These are phyloP conservation scores for Drosophila nikananu DNA, from an alignment of 1,140 invertebrate genomes.

Conservation along the genomic window DNA sequence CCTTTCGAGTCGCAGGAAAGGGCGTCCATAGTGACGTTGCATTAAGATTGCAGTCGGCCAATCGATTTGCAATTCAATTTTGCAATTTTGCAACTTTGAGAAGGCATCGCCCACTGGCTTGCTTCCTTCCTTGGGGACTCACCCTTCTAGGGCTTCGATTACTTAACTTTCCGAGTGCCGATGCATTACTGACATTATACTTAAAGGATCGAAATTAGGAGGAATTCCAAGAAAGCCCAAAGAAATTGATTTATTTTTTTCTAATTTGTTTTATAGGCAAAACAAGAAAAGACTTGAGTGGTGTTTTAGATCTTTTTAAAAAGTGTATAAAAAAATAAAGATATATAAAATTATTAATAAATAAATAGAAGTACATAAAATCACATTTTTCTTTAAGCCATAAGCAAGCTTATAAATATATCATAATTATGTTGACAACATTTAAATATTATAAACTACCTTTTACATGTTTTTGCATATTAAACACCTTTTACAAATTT, in stretches of 20 bases:
- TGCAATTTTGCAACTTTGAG: conserved; percentile 35
- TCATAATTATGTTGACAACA: too few relatives aligned
- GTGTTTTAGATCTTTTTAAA: not conserved
- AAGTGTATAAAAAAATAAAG: not conserved
- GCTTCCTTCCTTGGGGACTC: not conserved
- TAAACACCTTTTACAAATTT: not conserved
- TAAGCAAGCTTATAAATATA: too few relatives aligned
- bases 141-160: not conserved
- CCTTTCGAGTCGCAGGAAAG: conserved; percentile 7
- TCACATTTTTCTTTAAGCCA: too few relatives aligned
- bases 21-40: conserved; percentile 16
- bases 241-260: not conserved
- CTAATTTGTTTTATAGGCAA: not conserved
- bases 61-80: conserved; percentile 63
- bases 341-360: not conserved
- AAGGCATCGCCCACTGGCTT: not conserved
- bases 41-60: conserved; percentile 43
- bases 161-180: not conserved
- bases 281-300: not conserved
- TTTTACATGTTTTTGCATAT: not conserved
- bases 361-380: not conserved
- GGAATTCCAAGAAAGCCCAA: not conserved
- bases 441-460: too few relatives aligned
- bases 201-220: not conserved
- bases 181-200: conserved; percentile 1